These are phyloP conservation scores for Mus spicilegus DNA, from an alignment of 2,113 vertebrate species.

Conservation along the genomic window DNA sequence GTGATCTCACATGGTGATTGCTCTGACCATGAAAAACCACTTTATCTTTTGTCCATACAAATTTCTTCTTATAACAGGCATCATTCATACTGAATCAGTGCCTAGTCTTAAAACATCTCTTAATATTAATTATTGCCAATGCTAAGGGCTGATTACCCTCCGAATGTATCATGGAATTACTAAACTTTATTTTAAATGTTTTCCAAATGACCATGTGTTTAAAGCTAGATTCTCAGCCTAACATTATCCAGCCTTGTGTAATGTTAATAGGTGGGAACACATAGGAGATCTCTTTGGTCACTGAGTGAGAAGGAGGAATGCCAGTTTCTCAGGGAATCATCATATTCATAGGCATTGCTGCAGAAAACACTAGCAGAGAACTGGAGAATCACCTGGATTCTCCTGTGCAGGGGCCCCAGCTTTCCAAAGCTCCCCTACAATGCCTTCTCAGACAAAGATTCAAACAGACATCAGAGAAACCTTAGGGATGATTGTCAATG, in stretches of 20 bases:
- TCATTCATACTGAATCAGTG: not conserved
- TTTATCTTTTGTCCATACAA: not conserved
- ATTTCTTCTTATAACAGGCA: not conserved
- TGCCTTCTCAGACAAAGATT: not conserved
- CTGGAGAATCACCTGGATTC: too few species aligned
- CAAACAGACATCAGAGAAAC: not conserved
- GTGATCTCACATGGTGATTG: not conserved
- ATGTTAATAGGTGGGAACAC: not conserved
- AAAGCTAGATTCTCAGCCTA: not conserved
- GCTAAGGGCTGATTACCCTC: not conserved
- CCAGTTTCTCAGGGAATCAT: not conserved
- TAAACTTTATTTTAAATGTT: not conserved
- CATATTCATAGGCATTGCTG: too few species aligned
- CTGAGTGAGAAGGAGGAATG: not conserved
- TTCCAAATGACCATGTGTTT: not conserved
- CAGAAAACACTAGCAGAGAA: not conserved
- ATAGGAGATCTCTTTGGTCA: not conserved
- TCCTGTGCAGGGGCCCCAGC: too few species aligned
- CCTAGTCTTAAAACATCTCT: not conserved
- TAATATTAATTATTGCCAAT: not conserved
- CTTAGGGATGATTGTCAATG: not conserved
- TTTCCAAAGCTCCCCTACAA: not conserved
- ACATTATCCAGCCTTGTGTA: not conserved
- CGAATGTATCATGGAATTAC: not conserved
- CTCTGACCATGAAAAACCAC: not conserved